Conservation (phyloP, 2,797 vertebrate genomes). For the Alectoris magna region DNA sequence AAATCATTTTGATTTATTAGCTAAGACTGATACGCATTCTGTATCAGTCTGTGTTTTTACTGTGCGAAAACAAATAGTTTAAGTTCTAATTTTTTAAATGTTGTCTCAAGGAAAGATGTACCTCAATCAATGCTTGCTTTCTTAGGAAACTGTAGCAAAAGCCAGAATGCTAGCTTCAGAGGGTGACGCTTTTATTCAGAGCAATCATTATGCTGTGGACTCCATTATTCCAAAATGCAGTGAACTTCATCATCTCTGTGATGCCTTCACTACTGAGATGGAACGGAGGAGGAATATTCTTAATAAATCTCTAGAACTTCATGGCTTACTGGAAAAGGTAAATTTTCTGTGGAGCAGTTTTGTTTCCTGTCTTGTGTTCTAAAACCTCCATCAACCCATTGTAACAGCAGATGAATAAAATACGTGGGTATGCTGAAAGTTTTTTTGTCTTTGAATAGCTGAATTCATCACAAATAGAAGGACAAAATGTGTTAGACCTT, state of each 20-base stretch:
- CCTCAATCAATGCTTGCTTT: not conserved
- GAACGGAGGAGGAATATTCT: slow-evolving; percentile 83
- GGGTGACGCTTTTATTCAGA: slow-evolving; percentile 87
- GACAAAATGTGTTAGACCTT: not conserved
- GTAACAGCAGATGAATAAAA: not conserved
- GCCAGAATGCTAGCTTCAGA: slow-evolving; percentile 83
- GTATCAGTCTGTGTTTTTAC: not conserved
- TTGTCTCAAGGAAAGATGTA: not conserved
- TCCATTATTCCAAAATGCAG: slow-evolving; percentile 93
- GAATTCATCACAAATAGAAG: not conserved
- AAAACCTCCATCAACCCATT: not conserved
- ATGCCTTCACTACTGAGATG: slow-evolving; percentile 76
- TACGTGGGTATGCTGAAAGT: not conserved
- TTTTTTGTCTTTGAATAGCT: not conserved
- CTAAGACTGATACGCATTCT: not conserved
- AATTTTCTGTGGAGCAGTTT: not conserved
- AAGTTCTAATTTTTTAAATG: not conserved
- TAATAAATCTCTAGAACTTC: slow-evolving; percentile 90
- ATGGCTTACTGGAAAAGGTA: slow-evolving; percentile 89
- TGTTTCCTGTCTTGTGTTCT: not conserved
- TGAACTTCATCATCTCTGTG: slow-evolving; percentile 86
- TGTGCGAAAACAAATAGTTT: not conserved
- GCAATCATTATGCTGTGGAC: slow-evolving; percentile 93
- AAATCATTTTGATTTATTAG: not conserved
- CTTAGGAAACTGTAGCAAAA: slow-evolving; percentile 85